Base-by-base conservation (phyloP, 2,113 vertebrate species). In the Aptenodytes patagonicus region DNA sequence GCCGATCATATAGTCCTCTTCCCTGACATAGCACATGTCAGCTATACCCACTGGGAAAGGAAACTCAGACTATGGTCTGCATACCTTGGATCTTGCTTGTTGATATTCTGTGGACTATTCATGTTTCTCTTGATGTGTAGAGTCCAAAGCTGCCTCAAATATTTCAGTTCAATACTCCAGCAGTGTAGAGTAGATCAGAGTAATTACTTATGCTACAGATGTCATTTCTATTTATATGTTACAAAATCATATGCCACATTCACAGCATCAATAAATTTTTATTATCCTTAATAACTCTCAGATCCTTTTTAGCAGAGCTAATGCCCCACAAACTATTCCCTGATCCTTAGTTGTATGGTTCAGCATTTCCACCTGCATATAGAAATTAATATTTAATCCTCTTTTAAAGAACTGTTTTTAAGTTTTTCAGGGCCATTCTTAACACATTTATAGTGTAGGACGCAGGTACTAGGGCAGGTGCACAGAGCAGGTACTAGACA, bases 371-470 rank as follows among this genome's bases (percentile, higher is more conserved):
- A 79, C 28, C 13, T 42, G 8, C 10, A 62, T 42, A 49, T 0
- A 69, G 13, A 34, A 73, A 62, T 54, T 32, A 2, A 34, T 10
- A 46, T 81, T 65, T 73, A 83, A 76, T 0, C 0, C 0, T 1
- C 2, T 70, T 93, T n/a, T 26, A 51, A 4, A 66, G 32, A 77
- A 28, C 1, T 5, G 57, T 1, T 21, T 79, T 38, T 25, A 21
- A 36, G 9, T 36, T 22, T 86, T 81, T 57, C 34, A 36, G 25
- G 11, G 11, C 36, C 11, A 16, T 82, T 77, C 24, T 72, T 19
- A 26, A 10, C 3, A 55, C 17, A 24, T 34, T 47, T 75, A 18
- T 8, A 18, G 12, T 24, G 4, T 36, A 34, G 38, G 17, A 79
- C 8, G 13, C 7, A 47, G 16, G 6, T 5, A 83, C 42, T 42